Percentiles rank a stretch among this genome's conserved stretches.
Evolutionary conservation across 2,113 vertebrate genomes (phyloP).

Genomic region (Malaclemys terrapin): DNA sequence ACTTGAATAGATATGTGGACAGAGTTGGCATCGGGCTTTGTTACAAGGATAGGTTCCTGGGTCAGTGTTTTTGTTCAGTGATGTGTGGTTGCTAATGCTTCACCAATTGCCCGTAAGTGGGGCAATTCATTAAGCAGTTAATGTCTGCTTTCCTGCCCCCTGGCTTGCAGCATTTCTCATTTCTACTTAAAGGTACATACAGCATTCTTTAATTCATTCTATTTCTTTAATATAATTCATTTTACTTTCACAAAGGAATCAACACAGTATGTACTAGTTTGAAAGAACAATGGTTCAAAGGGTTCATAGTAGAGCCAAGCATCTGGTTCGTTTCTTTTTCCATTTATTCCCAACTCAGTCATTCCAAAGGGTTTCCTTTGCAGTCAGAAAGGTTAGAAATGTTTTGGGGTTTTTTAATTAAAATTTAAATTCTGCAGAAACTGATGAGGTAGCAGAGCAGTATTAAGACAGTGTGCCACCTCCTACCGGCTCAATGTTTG

Average conservation of each 20-base stretch:
- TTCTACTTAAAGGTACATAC: too few relatives aligned
- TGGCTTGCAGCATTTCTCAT: too few relatives aligned
- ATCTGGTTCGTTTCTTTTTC: neutral
- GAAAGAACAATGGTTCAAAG: neutral
- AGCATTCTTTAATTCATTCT: too few relatives aligned
- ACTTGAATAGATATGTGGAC: too few relatives aligned
- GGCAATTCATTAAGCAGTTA: too few relatives aligned
- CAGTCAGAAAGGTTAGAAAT: neutral
- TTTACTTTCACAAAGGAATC: neutral
- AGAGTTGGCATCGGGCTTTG: too few relatives aligned
- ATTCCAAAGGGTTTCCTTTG: neutral
- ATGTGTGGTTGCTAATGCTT: too few relatives aligned
- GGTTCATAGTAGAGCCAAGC: neutral
- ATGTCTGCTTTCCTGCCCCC: too few relatives aligned
- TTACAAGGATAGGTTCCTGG: too few relatives aligned
- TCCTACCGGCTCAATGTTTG: neutral
- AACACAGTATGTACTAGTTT: neutral
- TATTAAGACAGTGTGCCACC: neutral
- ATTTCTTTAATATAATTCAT: too few relatives aligned
- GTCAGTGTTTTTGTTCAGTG: too few relatives aligned
- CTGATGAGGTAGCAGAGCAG: neutral
- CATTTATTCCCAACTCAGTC: neutral
- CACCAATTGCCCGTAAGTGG: too few relatives aligned
- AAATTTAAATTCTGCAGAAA: neutral
- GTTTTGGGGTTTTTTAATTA: neutral